phyloP scores from a whole-genome alignment of 2,113 vertebrate species.

The Oreochromis tanganicae region DNA sequence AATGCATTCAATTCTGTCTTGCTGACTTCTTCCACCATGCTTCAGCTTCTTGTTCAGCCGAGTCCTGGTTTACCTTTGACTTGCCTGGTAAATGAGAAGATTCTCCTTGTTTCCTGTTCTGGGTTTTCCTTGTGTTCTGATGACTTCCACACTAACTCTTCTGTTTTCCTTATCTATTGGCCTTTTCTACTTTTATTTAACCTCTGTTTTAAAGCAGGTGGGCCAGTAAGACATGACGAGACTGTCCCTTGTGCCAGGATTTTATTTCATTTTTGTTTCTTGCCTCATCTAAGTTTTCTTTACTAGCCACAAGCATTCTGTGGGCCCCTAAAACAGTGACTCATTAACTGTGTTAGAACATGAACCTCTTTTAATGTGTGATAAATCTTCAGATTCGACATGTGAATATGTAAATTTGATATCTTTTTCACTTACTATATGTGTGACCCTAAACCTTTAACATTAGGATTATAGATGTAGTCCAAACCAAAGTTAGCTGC shows the following conservation, averaged over 20 bases:
- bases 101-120: slow-evolving; percentile 63
- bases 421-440: background rate
- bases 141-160: slow-evolving; percentile 81
- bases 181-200: slow-evolving; percentile 74
- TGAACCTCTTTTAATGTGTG: background rate
- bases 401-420: background rate
- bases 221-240: slow-evolving; percentile 82
- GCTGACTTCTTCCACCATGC: slow-evolving; percentile 73
- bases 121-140: slow-evolving; percentile 74
- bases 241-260: slow-evolving; percentile 72
- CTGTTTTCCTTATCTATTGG: slow-evolving; percentile 81
- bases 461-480: background rate
- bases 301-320: slow-evolving; percentile 78
- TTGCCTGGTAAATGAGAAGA: slow-evolving; percentile 82
- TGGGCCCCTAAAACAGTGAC: background rate
- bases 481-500: too few relatives aligned
- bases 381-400: background rate
- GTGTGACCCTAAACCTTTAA: background rate
- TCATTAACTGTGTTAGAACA: background rate
- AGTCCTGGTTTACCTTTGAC: slow-evolving; percentile 77
- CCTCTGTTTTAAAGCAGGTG: slow-evolving; percentile 72
- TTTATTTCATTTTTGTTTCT: slow-evolving; percentile 49
- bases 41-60: slow-evolving; percentile 79
- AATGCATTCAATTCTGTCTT: slow-evolving; percentile 97
- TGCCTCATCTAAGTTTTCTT: slow-evolving; percentile 83